Evolutionary conservation across 2,888 invertebrate species (phyloP), one percentile per base, ranked within the genome.

Genomic region (Drosophila multiciliata): DNA sequence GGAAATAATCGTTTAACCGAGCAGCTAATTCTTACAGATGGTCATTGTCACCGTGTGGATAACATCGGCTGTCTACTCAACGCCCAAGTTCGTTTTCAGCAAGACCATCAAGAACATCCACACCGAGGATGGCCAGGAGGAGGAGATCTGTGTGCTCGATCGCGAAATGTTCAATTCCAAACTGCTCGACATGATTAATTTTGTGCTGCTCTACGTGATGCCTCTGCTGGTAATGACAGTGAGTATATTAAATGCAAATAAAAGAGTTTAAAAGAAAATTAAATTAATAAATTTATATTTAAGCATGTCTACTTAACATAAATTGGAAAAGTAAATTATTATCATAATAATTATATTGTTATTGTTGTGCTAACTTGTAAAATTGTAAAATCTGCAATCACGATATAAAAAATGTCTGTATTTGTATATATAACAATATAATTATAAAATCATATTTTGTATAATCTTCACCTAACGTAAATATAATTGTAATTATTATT

Each of bases 71-170:
- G 94, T 96, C 0, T 97, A 97, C 93, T 97, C 97, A 74, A 95
- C 96, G 3, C 98, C 97, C 0, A 96, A 97, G 90, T 96, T 98
- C 91, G 95, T 97, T 80, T 97, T 96, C 94, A 97, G 97, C 80
- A 96, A 96, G 90, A 96, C 96, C 0, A 95, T 97, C 59, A 95
- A 95, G 23, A 95, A 93, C 73, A 90, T 93, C 15, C 93, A 93
- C 75, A 92, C 91, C 36, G 90, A 88, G 70, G 91, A 92, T 66
- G 93, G 93, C 0, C 91, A 90, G 29, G 92, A 91, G 71, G 93
- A 93, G 84, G 91, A 92, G 71, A 95, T 97, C 73, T 97, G 97
- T 92, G 95, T 96, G 58, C 94, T 96, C 9, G 95, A 96, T 88
- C 94, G 96, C 7, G 95, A 95, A 92, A 96, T 96, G 92, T 97